Conservation (phyloP, 2,888 invertebrate species). For the Peribatodes rhomboidaria region DNA sequence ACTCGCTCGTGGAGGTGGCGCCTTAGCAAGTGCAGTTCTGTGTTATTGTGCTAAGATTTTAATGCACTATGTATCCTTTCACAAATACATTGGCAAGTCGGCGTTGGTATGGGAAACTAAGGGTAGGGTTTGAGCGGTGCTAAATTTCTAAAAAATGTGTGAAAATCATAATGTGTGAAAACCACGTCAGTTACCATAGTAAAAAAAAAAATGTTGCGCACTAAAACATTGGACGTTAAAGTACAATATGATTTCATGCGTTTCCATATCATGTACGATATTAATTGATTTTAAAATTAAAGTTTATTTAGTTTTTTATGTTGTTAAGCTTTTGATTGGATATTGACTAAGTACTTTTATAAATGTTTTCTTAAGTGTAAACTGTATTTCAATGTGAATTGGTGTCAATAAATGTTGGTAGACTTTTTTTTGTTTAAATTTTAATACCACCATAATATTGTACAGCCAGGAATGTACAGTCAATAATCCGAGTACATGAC, state of each 20-base stretch:
- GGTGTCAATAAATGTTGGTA: slow-evolving; percentile 9
- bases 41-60: background rate
- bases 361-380: slow-evolving; percentile 3
- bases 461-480: too few relatives aligned
- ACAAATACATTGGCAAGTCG: background rate
- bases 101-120: slow-evolving; percentile 1
- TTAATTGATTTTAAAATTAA: background rate
- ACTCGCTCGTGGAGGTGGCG: too few relatives aligned
- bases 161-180: background rate
- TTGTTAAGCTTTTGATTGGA: slow-evolving; percentile 3
- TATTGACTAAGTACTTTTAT: slow-evolving; percentile 6
- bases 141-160: background rate
- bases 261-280: background rate
- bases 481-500: too few relatives aligned
- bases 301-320: background rate
- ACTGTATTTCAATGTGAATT: background rate
- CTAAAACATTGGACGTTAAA: background rate
- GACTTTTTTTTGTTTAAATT: background rate
- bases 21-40: too few relatives aligned
- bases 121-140: slow-evolving; percentile 10
- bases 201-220: background rate
- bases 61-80: background rate
- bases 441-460: too few relatives aligned
- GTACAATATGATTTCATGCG: too few relatives aligned
- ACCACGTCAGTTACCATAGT: too few relatives aligned